Conservation (phyloP, 2,888 invertebrate genomes). For the Auanema freiburgensis region DNA sequence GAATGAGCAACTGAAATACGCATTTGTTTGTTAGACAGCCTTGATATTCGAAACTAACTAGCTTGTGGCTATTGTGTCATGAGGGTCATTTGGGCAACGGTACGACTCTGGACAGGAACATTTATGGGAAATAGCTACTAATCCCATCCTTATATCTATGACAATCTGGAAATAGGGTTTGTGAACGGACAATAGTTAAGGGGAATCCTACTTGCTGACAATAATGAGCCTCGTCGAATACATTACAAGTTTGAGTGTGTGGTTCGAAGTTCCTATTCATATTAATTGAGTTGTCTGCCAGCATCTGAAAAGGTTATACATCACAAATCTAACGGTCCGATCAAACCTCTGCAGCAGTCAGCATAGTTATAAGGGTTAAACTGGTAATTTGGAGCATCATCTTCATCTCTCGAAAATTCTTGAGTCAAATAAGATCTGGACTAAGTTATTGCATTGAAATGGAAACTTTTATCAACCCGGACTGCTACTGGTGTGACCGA, state of each 20-base stretch:
- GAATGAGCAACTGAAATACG: slow-evolving; percentile 11
- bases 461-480: too few species aligned
- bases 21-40: background rate
- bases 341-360: too few species aligned
- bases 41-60: slow-evolving; percentile 7
- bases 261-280: slow-evolving; percentile 10
- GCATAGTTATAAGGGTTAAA: too few species aligned
- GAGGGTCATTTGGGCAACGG: slow-evolving; percentile 13
- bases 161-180: slow-evolving; percentile 12
- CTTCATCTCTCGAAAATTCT: too few species aligned
- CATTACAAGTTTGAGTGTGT: slow-evolving; percentile 4
- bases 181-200: background rate
- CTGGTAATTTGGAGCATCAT: too few species aligned
- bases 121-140: slow-evolving; percentile 19
- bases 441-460: too few species aligned
- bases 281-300: slow-evolving; percentile 15
- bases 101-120: slow-evolving; percentile 17
- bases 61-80: slow-evolving; percentile 8
- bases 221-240: slow-evolving; percentile 14
- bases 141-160: slow-evolving; percentile 11
- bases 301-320: too few species aligned
- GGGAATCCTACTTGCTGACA: slow-evolving; percentile 15
- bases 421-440: too few species aligned
- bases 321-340: background rate
- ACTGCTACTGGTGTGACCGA: too few species aligned